Evolutionary conservation across 2,888 invertebrate genomes (phyloP), one percentile per base, ranked within the genome.

Genomic region (Pedicia rivosa): DNA sequence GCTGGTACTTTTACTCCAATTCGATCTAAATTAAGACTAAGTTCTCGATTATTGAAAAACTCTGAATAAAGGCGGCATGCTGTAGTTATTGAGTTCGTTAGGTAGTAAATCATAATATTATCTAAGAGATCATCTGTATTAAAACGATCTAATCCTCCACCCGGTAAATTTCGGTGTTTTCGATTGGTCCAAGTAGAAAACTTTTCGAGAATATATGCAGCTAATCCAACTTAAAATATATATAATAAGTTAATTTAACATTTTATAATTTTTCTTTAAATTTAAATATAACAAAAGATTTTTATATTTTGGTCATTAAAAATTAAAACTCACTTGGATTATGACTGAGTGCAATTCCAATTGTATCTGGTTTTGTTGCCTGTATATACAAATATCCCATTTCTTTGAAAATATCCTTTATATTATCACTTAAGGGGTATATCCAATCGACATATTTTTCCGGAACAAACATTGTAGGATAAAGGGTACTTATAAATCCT

Each of bases 151-250:
- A 84, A 57, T 3, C 75, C 77, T 0, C 83, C 82, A 50, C 83
- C 78, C 0, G 57, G 52, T 0, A 68, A 59, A 0, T 59, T 49
- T 13, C 57, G 63, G 50, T 63, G 63, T 0, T 56, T 53, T 0
- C 47, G 74, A 57, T 63, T 80, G 55, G 63, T 83, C 78, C 61
- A 81, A 5, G 49, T 74, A 50, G 67, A 72, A 61, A 87, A 90
- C 55, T 91, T 92, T 50, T 94, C 91, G 9, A 94, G 57, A 36
- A 92, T 80, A 50, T 91, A 94, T 0, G 83, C 83, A 1, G 88
- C 88, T 40, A 94, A 59, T 1, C 88, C 91, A 1, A 78, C 70
- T 0, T 94, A 92, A 0, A 83, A 79, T 49, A 86, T 80, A 3
- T 70, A 64, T 30, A 90, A 54, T 0, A 67, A 79, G 5, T 70